Percentiles rank a stretch among this genome's conserved stretches.
phyloP scores from a whole-genome alignment of 2,113 vertebrate species.

The Vulpes lagopus region DNA sequence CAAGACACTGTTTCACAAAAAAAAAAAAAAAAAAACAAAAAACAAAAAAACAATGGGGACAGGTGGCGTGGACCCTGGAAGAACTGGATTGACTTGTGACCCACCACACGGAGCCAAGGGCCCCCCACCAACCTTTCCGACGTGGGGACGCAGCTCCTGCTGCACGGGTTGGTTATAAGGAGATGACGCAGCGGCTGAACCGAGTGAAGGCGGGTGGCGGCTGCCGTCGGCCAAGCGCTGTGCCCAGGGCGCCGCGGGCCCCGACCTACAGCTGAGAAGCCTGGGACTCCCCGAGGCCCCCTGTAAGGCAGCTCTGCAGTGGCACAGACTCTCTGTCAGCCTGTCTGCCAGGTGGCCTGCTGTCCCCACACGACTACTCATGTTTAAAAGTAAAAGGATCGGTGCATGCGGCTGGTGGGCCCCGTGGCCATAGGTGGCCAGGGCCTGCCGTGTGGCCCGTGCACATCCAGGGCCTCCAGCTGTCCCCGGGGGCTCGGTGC shows the following conservation, averaged over 20 bases:
- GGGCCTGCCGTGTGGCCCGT: neutral
- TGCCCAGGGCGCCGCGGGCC: too few relatives aligned
- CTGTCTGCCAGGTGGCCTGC: neutral
- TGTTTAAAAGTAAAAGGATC: neutral
- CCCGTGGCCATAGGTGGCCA: neutral
- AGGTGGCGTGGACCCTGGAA: neutral
- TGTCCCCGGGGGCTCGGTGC: too few relatives aligned
- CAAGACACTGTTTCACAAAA: neutral
- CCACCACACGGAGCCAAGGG: neutral
- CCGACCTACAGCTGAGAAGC: neutral
- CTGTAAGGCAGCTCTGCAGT: accelerated
- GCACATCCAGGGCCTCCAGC: too few relatives aligned
- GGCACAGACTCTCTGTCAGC: neutral
- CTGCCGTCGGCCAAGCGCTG: accelerated
- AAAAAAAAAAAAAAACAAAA: too few relatives aligned
- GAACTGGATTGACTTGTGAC: neutral
- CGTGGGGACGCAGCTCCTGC: neutral
- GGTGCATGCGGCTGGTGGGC: neutral
- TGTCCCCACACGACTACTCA: neutral
- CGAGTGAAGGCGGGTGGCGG: neutral
- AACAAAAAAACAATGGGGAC: too few relatives aligned
- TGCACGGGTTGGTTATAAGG: neutral
- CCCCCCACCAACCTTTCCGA: too few relatives aligned
- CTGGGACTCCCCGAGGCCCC: neutral
- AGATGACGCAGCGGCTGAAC: neutral